These are phyloP conservation scores for Gymnocypris eckloni DNA, from an alignment of 2,797 vertebrate genomes.

Conservation along the genomic window DNA sequence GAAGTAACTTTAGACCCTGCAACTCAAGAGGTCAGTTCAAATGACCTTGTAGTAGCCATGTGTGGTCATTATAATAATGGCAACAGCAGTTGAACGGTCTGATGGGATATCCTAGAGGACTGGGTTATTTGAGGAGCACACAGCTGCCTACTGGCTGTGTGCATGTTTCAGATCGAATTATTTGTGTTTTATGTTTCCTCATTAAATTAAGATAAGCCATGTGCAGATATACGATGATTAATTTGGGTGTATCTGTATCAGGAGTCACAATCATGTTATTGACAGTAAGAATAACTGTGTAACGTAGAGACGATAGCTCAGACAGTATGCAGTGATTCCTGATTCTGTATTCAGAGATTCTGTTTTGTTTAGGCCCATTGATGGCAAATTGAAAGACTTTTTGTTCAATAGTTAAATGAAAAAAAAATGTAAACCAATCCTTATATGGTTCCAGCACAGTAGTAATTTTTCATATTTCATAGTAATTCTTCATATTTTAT, in stretches of 20 bases:
- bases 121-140: conserved; percentile 36
- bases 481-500: neutral
- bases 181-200: conserved; percentile 15
- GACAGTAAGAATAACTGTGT: neutral
- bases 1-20: conserved; percentile 3
- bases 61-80: conserved; percentile 41
- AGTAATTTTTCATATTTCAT: neutral
- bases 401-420: neutral
- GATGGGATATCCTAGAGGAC: conserved; percentile 34
- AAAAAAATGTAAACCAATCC: neutral
- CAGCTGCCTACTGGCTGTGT: conserved; percentile 31
- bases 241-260: neutral
- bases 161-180: conserved; percentile 11
- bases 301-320: neutral
- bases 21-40: conserved; percentile 39
- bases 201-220: neutral
- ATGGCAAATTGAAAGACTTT: neutral
- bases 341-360: neutral
- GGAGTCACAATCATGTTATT: neutral
- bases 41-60: conserved; percentile 11
- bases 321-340: neutral
- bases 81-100: conserved; percentile 35
- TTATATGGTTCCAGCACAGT: neutral
- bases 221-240: neutral
- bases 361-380: neutral